Evolutionary conservation across 2,888 invertebrate species (phyloP).

Genomic region (Zaprionus obscuricornis): DNA sequence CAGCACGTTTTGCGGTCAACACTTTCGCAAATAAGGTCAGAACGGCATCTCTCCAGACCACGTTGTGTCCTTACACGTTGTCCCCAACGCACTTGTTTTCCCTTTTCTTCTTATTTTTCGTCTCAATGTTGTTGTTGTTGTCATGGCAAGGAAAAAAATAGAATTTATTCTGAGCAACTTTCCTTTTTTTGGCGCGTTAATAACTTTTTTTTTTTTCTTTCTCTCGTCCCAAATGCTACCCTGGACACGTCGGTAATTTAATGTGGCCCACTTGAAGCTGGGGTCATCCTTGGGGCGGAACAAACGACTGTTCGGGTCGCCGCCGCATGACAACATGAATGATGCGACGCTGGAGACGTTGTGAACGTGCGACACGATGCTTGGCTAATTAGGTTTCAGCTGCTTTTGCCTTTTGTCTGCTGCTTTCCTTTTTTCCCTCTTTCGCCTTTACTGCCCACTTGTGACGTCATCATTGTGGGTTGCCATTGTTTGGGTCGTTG

Average conservation of each 20-base stretch:
- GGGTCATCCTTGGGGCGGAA: conserved; percentile 38
- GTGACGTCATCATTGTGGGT: conserved; percentile 64
- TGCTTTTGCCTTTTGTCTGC: conserved; percentile 42
- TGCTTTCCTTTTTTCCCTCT: too few relatives aligned
- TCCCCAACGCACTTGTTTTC: conserved; percentile 5
- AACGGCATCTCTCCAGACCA: conserved; percentile 9
- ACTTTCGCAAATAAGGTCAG: conserved; percentile 70
- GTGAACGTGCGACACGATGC: conserved; percentile 17
- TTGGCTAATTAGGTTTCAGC: conserved; percentile 80
- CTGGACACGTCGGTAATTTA: conserved; percentile 48
- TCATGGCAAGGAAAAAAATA: conserved; percentile 21
- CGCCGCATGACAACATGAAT: conserved; percentile 73
- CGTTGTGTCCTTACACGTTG: not conserved
- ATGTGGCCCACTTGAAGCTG: conserved; percentile 35
- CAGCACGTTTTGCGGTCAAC: conserved; percentile 66
- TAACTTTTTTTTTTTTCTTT: conserved; percentile 49
- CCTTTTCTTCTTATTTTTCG: too few relatives aligned
- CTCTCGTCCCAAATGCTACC: conserved; percentile 23
- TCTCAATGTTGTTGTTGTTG: too few relatives aligned
- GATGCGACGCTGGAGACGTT: conserved; percentile 48
- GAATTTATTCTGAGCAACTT: conserved; percentile 35
- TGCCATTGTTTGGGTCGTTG: conserved; percentile 8
- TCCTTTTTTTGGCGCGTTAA: conserved; percentile 49
- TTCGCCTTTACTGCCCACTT: too few relatives aligned
- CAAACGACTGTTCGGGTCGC: conserved; percentile 31